phyloP scores from a whole-genome alignment of 1,140 invertebrate species.

The Coptotermes formosanus region DNA sequence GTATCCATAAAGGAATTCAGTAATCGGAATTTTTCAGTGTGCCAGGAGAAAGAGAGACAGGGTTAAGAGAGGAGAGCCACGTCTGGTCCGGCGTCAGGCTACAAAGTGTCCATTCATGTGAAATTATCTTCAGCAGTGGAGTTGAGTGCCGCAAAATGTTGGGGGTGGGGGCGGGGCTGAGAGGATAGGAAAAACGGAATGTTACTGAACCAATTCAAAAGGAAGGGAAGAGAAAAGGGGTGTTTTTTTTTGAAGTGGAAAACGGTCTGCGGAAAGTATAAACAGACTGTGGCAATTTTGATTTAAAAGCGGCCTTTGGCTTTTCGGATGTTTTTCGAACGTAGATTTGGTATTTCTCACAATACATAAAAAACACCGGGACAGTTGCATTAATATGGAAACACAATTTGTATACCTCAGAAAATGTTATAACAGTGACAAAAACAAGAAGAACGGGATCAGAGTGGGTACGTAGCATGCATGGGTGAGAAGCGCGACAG shows the following conservation, averaged over 20 bases:
- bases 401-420: too few relatives aligned
- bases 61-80: not conserved
- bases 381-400: too few relatives aligned
- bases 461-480: too few relatives aligned
- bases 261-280: not conserved
- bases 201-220: not conserved
- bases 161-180: not conserved
- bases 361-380: too few relatives aligned
- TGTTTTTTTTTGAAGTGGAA: not conserved
- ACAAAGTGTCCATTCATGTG: conserved; percentile 27
- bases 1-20: conserved; percentile 24
- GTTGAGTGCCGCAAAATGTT: not conserved
- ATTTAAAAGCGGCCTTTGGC: not conserved
- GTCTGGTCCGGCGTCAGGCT: not conserved
- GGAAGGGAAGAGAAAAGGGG: not conserved
- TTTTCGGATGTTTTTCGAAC: not conserved
- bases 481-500: too few relatives aligned
- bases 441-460: too few relatives aligned
- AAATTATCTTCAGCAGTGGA: conserved; percentile 15
- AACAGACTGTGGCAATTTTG: not conserved
- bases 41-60: not conserved
- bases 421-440: too few relatives aligned
- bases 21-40: conserved; percentile 24
- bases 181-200: not conserved
- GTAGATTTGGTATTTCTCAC: not conserved